These are phyloP conservation scores for Tachysurus vachellii DNA, from an alignment of 2,113 vertebrate genomes.

Conservation along the genomic window DNA sequence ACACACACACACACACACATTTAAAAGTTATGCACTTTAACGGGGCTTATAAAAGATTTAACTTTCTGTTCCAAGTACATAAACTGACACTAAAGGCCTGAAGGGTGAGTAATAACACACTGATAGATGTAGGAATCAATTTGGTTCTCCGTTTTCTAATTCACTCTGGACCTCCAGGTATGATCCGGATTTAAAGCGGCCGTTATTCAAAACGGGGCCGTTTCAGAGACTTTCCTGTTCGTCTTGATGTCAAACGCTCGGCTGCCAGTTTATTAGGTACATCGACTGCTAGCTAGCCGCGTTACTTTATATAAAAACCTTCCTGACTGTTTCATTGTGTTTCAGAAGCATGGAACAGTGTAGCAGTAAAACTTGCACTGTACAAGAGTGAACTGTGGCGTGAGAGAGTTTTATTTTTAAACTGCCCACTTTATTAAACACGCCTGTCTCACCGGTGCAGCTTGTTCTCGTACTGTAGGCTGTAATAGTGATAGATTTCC, in stretches of 20 bases:
- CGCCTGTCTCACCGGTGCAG: neutral
- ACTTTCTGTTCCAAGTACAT: neutral
- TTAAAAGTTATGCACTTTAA: neutral
- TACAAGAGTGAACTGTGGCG: neutral
- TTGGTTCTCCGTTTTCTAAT: neutral
- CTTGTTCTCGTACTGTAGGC: neutral
- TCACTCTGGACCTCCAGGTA: neutral
- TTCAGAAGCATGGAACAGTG: neutral
- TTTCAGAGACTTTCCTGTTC: neutral
- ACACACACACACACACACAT: neutral
- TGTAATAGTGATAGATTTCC: neutral
- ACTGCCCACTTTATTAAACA: neutral
- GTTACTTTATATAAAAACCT: neutral
- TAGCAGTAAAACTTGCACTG: neutral
- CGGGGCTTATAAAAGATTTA: neutral
- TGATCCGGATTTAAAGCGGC: neutral
- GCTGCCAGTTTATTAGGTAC: neutral
- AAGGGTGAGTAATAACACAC: neutral
- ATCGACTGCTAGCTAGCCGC: neutral
- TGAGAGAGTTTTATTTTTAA: neutral
- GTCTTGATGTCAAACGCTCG: neutral
- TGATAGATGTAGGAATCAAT: neutral
- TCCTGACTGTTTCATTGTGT: neutral
- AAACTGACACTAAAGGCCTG: neutral
- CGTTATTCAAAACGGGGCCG: neutral